phyloP scores from a whole-genome alignment of 2,888 invertebrate species.

The Pemphredon lugubris region DNA sequence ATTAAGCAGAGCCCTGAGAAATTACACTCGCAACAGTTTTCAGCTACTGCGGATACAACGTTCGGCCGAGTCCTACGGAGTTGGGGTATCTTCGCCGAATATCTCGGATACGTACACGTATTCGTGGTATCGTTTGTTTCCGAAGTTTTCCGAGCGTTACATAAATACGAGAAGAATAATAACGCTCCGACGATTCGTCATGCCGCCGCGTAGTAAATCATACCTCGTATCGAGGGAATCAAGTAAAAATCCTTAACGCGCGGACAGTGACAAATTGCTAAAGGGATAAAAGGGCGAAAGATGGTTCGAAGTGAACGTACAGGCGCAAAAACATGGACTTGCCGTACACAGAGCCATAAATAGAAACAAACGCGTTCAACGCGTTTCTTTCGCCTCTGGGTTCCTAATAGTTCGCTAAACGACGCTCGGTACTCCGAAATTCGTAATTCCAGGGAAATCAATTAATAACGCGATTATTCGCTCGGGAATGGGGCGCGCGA shows the following conservation, averaged over 20 bases:
- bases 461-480: too few relatives aligned
- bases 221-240: slow-evolving; percentile 45
- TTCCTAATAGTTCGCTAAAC: too few relatives aligned
- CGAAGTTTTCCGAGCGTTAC: neutral
- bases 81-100: neutral
- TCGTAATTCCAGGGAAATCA: too few relatives aligned
- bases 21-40: slow-evolving; percentile 34
- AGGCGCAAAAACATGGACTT: slow-evolving; percentile 48
- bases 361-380: neutral
- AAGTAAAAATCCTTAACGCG: slow-evolving; percentile 59
- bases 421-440: too few relatives aligned
- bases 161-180: slow-evolving; percentile 38
- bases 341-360: slow-evolving; percentile 2
- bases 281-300: slow-evolving; percentile 45
- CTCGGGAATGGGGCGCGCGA: too few relatives aligned
- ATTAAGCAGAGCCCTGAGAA: slow-evolving; percentile 27
- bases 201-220: slow-evolving; percentile 50
- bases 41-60: slow-evolving; percentile 4
- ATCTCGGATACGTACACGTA: neutral
- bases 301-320: slow-evolving; percentile 40
- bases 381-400: too few relatives aligned
- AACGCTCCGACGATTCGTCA: slow-evolving; percentile 47
- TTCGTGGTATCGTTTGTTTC: neutral
- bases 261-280: slow-evolving; percentile 68
- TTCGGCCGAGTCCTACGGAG: slow-evolving; percentile 12